Conservation (phyloP, 64 coral and sea anemone genomes). For the Actinia equina region DNA sequence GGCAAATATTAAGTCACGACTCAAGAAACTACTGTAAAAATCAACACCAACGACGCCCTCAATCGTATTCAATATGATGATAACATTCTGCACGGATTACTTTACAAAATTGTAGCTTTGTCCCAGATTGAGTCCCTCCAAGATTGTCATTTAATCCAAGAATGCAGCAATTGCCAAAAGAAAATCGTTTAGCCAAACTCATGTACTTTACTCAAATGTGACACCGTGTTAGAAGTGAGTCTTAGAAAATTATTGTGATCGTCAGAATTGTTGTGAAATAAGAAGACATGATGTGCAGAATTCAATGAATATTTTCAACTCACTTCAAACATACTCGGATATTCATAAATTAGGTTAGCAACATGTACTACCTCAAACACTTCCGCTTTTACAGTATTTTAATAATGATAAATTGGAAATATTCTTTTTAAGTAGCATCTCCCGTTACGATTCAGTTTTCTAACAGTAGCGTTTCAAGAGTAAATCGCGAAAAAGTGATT, state of each 20-base stretch:
- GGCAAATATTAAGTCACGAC: conserved; percentile 12
- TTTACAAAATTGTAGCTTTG: background rate
- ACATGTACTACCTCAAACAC: too few relatives aligned
- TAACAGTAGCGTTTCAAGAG: too few relatives aligned
- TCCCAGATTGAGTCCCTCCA: background rate
- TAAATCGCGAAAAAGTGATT: background rate
- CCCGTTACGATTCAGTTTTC: too few relatives aligned
- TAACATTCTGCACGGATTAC: too few relatives aligned
- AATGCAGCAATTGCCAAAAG: background rate
- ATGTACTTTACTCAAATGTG: background rate
- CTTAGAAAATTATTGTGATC: background rate
- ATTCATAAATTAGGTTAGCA: too few relatives aligned
- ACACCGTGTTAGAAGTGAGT: background rate
- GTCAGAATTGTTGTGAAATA: background rate
- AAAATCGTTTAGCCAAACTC: background rate
- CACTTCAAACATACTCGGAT: too few relatives aligned
- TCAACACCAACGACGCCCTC: background rate
- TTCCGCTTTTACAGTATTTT: too few relatives aligned
- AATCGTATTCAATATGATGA: too few relatives aligned
- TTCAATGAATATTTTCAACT: too few relatives aligned
- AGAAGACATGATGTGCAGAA: background rate
- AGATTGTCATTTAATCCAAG: background rate
- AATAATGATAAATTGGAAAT: too few relatives aligned
- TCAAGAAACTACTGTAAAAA: background rate
- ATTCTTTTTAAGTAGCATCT: too few relatives aligned